Percentiles rank a stretch among this genome's conserved stretches.
phyloP scores from a whole-genome alignment of 2,113 vertebrate species.

The Mirza zaza region DNA sequence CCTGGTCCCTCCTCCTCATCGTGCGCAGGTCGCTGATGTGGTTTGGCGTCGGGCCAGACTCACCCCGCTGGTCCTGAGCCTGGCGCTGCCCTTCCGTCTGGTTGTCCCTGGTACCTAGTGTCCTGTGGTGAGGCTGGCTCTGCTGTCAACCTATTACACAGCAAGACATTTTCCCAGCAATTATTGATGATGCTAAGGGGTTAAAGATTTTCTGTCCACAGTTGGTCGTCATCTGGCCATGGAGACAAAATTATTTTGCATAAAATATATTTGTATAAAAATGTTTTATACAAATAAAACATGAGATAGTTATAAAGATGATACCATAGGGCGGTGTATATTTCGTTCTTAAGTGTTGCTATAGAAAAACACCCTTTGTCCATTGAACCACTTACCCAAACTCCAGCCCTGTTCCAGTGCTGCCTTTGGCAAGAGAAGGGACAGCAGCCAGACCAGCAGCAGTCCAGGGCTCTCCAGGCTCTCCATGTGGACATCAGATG shows the following conservation, averaged over 20 bases:
- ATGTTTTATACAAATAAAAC: background rate
- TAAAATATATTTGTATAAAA: background rate
- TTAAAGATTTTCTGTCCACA: background rate
- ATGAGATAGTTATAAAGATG: background rate
- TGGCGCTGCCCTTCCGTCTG: background rate
- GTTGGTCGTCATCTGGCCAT: background rate
- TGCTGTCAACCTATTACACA: too few relatives aligned
- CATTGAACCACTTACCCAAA: background rate
- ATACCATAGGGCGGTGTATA: too few relatives aligned
- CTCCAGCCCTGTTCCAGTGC: background rate
- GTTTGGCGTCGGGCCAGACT: too few relatives aligned
- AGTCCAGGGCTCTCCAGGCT: background rate
- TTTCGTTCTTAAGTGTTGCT: background rate
- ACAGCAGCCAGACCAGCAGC: too few relatives aligned
- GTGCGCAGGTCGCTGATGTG: fast-evolving
- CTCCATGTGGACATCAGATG: background rate
- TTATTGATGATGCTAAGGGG: background rate
- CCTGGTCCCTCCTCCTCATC: background rate
- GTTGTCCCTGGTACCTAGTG: too few relatives aligned
- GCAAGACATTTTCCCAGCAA: background rate
- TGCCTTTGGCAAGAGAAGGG: background rate
- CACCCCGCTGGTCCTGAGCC: background rate
- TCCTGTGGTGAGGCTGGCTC: background rate
- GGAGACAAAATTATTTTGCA: background rate
- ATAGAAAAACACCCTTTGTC: background rate